A percentile compares a stretch with the other conserved stretches of the same genome.
Conservation (phyloP, 2,888 invertebrate species). For the Reticulitermes lucifugus region DNA sequence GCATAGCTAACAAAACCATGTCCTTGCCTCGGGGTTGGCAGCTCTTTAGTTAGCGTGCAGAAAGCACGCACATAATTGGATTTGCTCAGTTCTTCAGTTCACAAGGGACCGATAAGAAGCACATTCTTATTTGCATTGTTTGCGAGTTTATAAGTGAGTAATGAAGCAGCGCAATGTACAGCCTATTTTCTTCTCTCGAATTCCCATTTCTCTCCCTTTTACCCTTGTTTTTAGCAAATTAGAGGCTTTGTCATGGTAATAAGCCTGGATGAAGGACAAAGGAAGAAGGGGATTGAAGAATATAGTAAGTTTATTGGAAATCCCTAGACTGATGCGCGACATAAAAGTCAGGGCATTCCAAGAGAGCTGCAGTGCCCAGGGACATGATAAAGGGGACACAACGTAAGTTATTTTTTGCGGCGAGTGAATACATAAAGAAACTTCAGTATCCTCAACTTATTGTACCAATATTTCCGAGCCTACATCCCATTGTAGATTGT, state of each 20-base stretch:
- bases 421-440: too few relatives aligned
- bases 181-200: not conserved
- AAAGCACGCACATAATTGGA: constrained; percentile 17
- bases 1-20: not conserved
- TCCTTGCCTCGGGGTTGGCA: not conserved
- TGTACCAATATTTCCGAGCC: too few relatives aligned
- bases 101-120: not conserved
- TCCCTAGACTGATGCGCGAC: not conserved
- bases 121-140: not conserved
- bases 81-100: not conserved
- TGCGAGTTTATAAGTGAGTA: not conserved
- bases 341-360: not conserved
- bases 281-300: not conserved
- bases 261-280: not conserved
- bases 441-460: too few relatives aligned
- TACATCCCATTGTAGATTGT: too few relatives aligned
- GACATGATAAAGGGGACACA: too few relatives aligned
- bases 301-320: not conserved
- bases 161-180: not conserved
- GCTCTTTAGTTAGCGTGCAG: not conserved
- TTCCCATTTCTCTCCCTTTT: not conserved
- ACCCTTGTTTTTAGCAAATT: constrained; percentile 4
- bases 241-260: constrained; percentile 24
- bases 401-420: too few relatives aligned
- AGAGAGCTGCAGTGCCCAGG: too few relatives aligned